These are phyloP conservation scores for Muntiacus muntjak DNA, from an alignment of 2,113 vertebrate genomes.

Conservation along the genomic window DNA sequence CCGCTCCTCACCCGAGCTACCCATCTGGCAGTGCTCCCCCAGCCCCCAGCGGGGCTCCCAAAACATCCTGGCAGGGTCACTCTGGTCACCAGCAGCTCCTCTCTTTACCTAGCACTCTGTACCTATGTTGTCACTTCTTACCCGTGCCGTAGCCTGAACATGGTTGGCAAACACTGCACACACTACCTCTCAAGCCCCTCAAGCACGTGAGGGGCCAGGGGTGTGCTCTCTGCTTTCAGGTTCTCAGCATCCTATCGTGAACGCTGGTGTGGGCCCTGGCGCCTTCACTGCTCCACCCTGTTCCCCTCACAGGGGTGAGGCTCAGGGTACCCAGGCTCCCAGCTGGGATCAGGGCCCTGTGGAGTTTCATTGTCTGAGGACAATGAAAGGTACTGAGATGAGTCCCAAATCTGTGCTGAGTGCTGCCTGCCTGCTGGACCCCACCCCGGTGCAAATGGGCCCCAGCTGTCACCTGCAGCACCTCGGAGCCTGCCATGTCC, in stretches of 20 bases:
- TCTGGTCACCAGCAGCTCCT: neutral
- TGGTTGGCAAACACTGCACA: neutral
- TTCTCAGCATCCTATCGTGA: neutral
- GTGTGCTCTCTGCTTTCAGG: neutral
- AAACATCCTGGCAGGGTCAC: neutral
- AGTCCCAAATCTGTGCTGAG: neutral
- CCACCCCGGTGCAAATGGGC: neutral
- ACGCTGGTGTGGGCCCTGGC: neutral
- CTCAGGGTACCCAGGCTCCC: neutral
- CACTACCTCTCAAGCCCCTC: neutral
- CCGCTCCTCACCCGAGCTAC: neutral
- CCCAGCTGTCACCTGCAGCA: neutral
- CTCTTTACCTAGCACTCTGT: neutral
- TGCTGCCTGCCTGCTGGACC: no score
- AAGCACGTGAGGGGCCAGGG: no score
- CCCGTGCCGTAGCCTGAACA: fast-evolving
- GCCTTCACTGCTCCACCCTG: neutral
- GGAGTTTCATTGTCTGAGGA: neutral
- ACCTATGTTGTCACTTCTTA: neutral
- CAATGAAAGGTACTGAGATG: neutral
- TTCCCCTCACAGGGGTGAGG: neutral
- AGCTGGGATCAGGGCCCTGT: neutral
- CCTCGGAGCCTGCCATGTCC: neutral
- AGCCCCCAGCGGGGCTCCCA: fast-evolving
- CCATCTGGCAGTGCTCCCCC: neutral